Base-by-base conservation (phyloP, 2,113 vertebrate species). In the Chaetops frenatus region DNA sequence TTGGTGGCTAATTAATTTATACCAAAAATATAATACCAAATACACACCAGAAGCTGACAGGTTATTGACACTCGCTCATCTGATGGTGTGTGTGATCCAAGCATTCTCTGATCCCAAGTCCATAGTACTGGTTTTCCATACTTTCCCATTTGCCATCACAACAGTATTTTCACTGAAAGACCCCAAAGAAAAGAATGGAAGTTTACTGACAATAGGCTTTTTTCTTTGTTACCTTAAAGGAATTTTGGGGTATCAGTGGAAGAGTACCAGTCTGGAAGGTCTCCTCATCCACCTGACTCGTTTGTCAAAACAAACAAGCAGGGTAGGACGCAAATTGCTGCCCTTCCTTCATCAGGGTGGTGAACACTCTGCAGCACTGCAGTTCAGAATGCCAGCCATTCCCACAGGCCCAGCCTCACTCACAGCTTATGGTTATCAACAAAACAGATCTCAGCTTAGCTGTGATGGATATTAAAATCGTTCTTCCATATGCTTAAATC, bases 31-130 rank as follows among this genome's bases (percentile, higher is more conserved):
- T 2, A 48, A 76, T 31, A 36, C 21, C 53, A 58, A 47, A 71
- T 44, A 36, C 8, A 17, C 20, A 64, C 12, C 40, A 87, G 51
- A 78, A 61, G 21, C 29, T 66, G 42, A 27, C 20, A 60, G 1
- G 0, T 56, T 72, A 76, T 6, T 77, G 56, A 69, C 0, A 3
- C 9, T 31, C 8, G 0, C 25, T n/a, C 4, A 48, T 42, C 33
- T 61, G 42, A 73, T 15, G 33, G 18, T 36, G 48, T 7, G 23
- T 18, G 48, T 22, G 12, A 23, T n/a, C 28, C 38, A 50, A 45
- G 9, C 5, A 53, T 54, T 23, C 33, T 83, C 81, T 54, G 44
- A 69, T 27, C 38, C 9, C 11, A 70, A 62, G 6, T 19, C 40
- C 19, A 36, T 1, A 57, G 22, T 7, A 65, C 5, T 66, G 21